phyloP scores from a whole-genome alignment of 2,113 vertebrate genomes.

The Megaleporinus macrocephalus region DNA sequence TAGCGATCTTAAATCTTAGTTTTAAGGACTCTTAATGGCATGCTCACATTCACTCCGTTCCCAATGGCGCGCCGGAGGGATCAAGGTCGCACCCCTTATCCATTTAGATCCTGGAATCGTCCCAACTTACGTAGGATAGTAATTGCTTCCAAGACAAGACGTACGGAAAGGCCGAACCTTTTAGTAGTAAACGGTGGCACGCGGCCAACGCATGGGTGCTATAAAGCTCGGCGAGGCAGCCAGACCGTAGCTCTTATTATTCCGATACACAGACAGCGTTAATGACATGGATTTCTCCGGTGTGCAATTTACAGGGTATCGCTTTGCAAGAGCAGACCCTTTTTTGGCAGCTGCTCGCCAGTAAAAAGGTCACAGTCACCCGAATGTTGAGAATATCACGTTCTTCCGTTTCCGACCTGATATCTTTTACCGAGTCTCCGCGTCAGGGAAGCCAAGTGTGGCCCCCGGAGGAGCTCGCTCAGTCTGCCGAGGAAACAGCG shows the following conservation, averaged over 20 bases:
- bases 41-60: not conserved
- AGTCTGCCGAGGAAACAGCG: constrained; percentile 56
- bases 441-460: constrained; percentile 52
- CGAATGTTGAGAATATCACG: constrained; percentile 60
- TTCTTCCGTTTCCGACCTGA: constrained; percentile 61
- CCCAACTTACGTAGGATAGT: constrained; percentile 23
- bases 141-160: constrained; percentile 11
- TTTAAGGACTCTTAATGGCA: not conserved
- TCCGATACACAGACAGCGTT: constrained; percentile 54
- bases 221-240: constrained; percentile 44
- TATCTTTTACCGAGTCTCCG: constrained; percentile 56
- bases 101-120: constrained; percentile 29
- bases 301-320: constrained; percentile 68
- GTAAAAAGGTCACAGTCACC: constrained; percentile 60
- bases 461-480: constrained; percentile 56
- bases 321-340: constrained; percentile 56
- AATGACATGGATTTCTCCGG: constrained; percentile 63
- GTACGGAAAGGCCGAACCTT: constrained; percentile 31
- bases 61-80: not conserved
- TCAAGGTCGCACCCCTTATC: constrained; percentile 13
- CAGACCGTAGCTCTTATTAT: constrained; percentile 45
- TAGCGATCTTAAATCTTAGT: not conserved
- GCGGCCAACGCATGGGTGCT: not conserved
- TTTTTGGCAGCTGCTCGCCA: constrained; percentile 58
- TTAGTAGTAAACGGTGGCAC: constrained; percentile 25